Percentiles rank a stretch among this genome's conserved stretches.
These are phyloP conservation scores for Myiagra hebetior DNA, from an alignment of 2,113 vertebrate species.

Conservation along the genomic window DNA sequence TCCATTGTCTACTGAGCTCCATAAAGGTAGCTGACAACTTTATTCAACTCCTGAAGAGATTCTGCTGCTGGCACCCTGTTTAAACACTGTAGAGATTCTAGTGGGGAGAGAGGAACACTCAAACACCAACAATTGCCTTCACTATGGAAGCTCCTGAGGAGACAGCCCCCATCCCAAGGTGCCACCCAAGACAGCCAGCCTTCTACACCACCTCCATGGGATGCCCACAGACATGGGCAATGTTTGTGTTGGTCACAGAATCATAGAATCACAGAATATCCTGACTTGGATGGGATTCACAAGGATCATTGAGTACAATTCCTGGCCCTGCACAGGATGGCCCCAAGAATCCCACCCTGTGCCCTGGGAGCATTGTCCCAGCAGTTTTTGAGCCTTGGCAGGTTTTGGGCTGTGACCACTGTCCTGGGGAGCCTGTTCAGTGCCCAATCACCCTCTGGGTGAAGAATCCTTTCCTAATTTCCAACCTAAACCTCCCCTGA, in stretches of 20 bases:
- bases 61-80: not conserved
- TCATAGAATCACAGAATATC: not conserved
- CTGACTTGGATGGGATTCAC: not conserved
- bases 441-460: not conserved
- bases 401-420: too few relatives aligned
- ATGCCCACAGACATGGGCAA: not conserved
- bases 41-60: not conserved
- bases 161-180: not conserved
- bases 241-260: not conserved
- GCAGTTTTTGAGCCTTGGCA: not conserved
- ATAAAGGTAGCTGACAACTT: not conserved
- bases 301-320: accelerated
- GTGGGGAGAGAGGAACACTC: not conserved
- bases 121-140: not conserved
- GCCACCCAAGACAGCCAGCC: not conserved
- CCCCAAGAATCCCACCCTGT: not conserved
- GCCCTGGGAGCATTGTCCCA: not conserved
- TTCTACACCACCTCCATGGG: accelerated
- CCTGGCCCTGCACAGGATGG: not conserved
- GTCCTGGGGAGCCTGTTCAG: not conserved
- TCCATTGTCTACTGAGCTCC: not conserved
- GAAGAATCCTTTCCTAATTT: not conserved
- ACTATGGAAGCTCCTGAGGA: not conserved
- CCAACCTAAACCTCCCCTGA: not conserved
- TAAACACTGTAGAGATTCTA: not conserved